Evolutionary conservation across 2,888 invertebrate genomes (phyloP), one percentile per base, ranked within the genome.

Genomic region (Lithophane socia): DNA sequence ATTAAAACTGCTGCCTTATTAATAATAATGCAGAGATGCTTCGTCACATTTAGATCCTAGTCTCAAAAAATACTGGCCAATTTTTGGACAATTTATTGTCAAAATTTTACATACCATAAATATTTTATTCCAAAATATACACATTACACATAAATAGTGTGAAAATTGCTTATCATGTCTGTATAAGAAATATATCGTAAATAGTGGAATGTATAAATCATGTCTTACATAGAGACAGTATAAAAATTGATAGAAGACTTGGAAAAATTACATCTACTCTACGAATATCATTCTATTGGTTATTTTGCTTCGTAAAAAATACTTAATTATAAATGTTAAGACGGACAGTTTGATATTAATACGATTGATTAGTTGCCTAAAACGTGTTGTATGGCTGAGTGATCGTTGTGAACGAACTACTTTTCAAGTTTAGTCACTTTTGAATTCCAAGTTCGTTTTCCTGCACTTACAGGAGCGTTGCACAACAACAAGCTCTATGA

Each of bases 31-130:
- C 79, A 80, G 52, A 77, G 56, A 56, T 61, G 83, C 37, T 58
- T 42, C 73, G 63, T 70, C 29, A 37, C 79, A 61, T 65, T 69
- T 75, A 83, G 65, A 73, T 75, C 77, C 86, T 87, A 90, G 87
- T 90, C 88, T 91, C 90, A 83, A 87, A 85, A 85, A 93, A 93
- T 93, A 94, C 94, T 94, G 93, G 92, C 93, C 93, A 93, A 93
- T 92, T 86, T 78, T 84, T 83, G 79, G 87, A 90, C 88, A 91
- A 87, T 86, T 87, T 88, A 89, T 87, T 90, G 85, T 90, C 88
- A 77, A 79, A 47, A 65, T 56, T 67, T 81, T 82, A 83, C 65
- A 87, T 79, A 88, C 56, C 74, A 75, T 37, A 69, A 61, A 73
- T 65, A 56, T 76, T 73, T 60, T 72, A 69, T 76, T 71, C 66